phyloP scores from a whole-genome alignment of 1,140 invertebrate genomes.

The Schlechtendalia chinensis region DNA sequence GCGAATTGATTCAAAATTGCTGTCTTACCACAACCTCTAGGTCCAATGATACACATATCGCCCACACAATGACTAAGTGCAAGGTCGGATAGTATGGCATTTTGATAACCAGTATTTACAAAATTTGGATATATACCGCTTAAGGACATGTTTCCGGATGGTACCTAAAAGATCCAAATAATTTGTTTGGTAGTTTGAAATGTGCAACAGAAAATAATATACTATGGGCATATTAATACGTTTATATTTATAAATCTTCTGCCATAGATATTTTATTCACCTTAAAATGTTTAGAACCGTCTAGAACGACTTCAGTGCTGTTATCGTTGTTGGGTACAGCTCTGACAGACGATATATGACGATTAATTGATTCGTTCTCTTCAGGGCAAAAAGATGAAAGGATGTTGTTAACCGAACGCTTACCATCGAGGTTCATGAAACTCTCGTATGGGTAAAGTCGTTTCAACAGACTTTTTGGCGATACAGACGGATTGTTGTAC shows the following conservation, averaged over 20 bases:
- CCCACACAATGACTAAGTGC: constrained; percentile 72
- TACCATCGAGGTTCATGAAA: constrained; percentile 72
- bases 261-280: neutral
- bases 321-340: neutral
- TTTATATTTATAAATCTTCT: too few species aligned
- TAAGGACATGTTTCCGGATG: neutral
- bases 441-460: constrained; percentile 80
- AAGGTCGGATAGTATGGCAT: constrained; percentile 73
- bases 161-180: neutral
- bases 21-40: constrained; percentile 90
- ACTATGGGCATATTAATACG: too few species aligned
- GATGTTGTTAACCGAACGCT: constrained; percentile 67
- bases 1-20: constrained; percentile 76
- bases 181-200: neutral
- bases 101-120: constrained; percentile 64
- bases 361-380: neutral
- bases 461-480: constrained; percentile 67
- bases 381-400: constrained; percentile 65
- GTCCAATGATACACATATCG: constrained; percentile 88
- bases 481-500: constrained; percentile 64
- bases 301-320: neutral
- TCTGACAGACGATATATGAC: neutral
- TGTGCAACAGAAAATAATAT: neutral
- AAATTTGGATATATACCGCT: neutral
- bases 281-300: constrained; percentile 23